Base-by-base conservation (phyloP, 64 coral and sea anemone species). In the Montipora capricornis region DNA sequence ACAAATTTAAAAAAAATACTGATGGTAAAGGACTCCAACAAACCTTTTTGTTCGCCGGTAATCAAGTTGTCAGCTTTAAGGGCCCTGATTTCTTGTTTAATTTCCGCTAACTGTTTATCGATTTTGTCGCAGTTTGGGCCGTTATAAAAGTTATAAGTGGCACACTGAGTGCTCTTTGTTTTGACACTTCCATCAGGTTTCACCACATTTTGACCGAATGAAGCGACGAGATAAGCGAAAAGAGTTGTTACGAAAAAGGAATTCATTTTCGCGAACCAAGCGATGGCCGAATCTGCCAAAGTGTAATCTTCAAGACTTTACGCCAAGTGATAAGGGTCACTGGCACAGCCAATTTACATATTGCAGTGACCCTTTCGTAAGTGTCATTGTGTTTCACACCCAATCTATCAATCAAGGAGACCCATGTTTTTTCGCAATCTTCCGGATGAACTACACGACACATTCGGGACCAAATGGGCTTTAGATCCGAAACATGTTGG, bases 21-120 rank as follows among this genome's bases (percentile, higher is more conserved):
- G 6, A 57, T 6, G 11, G 53, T 11, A 57, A 57, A 57, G 53
- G 11, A 57, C 6, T 57, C 53, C 53, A 6, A 20, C 6, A 46
- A 6, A 45, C 29, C 7, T 3, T 76, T 46, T 12, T 6, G 2
- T 3, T 15, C 7, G 44, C 24, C 22, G 7, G 69, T 73, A 7
- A 0, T 55, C 5, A 5, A 5, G 19, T 73, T 73, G 20, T 6
- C 15, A 4, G 74, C 8, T 24, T 24, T 71, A 15, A 71, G 17
- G 74, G 24, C 74, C 29, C 24, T 45, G 74, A 76, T 76, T 76
- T 76, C 74, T 46, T 76, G 20, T 76, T 76, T 76, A 29, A 76
- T 76, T 76, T 76, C 74, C 3, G 74, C 37, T 44, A 76, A 14
- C 12, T 76, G 74, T 4, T 46, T 20, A 6, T 76, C 74, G 37